These are phyloP conservation scores for Thymelicus acteon DNA, from an alignment of 2,888 invertebrate genomes.

Conservation along the genomic window DNA sequence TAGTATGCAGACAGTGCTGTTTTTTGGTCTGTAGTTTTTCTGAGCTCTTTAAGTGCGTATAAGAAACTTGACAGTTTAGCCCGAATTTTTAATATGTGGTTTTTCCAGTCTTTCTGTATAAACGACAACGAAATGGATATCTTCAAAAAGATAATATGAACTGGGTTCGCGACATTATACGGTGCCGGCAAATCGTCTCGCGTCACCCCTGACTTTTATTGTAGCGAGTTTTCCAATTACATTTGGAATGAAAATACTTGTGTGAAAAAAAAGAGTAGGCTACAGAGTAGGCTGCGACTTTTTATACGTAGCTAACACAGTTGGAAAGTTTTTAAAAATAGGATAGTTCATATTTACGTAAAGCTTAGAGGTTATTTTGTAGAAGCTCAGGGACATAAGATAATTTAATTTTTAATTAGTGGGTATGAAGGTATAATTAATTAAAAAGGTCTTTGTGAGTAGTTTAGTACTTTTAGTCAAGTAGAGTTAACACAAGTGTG, in stretches of 20 bases:
- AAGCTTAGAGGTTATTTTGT: constrained; percentile 4
- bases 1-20: too few relatives aligned
- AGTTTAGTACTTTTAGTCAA: too few relatives aligned
- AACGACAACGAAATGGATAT: background rate
- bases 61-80: too few relatives aligned
- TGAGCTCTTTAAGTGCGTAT: too few relatives aligned
- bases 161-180: constrained; percentile 34
- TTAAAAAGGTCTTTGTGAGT: too few relatives aligned
- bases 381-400: background rate
- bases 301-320: constrained; percentile 15
- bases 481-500: too few relatives aligned
- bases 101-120: constrained; percentile 1
- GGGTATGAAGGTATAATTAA: background rate
- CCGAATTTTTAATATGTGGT: too few relatives aligned
- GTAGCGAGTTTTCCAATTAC: constrained; percentile 73
- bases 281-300: constrained; percentile 10
- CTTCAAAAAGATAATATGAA: constrained; percentile 23
- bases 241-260: constrained; percentile 61
- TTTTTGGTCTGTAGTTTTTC: too few relatives aligned
- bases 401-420: background rate
- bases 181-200: constrained; percentile 56
- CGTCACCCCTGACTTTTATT: constrained; percentile 66
- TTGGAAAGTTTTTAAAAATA: constrained; percentile 3
- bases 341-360: background rate
- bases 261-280: constrained; percentile 28